phyloP scores from a whole-genome alignment of 2,797 vertebrate genomes.

The Hafferia zeledoni region DNA sequence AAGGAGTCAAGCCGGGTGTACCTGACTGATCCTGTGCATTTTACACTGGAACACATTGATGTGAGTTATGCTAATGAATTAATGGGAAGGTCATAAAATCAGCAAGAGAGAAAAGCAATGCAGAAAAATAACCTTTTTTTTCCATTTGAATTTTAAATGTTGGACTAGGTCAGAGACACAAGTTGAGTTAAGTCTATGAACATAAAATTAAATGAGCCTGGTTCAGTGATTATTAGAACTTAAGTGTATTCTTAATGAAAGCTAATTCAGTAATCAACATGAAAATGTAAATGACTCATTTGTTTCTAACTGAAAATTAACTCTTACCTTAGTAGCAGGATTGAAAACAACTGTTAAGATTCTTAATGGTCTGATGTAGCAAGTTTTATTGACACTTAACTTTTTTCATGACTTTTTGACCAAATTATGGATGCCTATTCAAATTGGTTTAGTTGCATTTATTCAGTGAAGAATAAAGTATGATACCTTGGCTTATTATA shows the following conservation, averaged over 20 bases:
- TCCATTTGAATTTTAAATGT: constrained; percentile 89
- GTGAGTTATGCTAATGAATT: constrained; percentile 85
- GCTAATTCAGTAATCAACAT: constrained; percentile 98
- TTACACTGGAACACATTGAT: constrained; percentile 95
- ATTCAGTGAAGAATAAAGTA: background rate
- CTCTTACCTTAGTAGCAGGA: constrained; percentile 87
- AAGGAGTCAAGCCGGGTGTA: constrained; percentile 98
- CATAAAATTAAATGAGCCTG: constrained; percentile 96
- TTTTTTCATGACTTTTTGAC: background rate
- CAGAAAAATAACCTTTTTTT: constrained; percentile 69
- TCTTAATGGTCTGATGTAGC: constrained; percentile 81
- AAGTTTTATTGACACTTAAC: constrained; percentile 76
- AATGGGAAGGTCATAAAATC: constrained; percentile 78
- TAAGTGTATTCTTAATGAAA: constrained; percentile 99
- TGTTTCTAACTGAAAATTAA: constrained; percentile 92
- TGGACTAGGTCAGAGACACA: constrained; percentile 84
- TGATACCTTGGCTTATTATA: background rate
- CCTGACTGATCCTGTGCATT: constrained; percentile 96
- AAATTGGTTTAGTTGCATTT: background rate
- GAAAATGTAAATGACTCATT: constrained; percentile 96
- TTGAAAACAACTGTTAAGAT: constrained; percentile 40
- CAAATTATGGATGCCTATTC: background rate
- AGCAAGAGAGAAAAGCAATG: constrained; percentile 74
- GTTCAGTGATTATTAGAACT: constrained; percentile 90
- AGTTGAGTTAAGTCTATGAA: constrained; percentile 95